Base-by-base conservation (phyloP, 2,797 vertebrate species). In the Clarias laeviceps region DNA sequence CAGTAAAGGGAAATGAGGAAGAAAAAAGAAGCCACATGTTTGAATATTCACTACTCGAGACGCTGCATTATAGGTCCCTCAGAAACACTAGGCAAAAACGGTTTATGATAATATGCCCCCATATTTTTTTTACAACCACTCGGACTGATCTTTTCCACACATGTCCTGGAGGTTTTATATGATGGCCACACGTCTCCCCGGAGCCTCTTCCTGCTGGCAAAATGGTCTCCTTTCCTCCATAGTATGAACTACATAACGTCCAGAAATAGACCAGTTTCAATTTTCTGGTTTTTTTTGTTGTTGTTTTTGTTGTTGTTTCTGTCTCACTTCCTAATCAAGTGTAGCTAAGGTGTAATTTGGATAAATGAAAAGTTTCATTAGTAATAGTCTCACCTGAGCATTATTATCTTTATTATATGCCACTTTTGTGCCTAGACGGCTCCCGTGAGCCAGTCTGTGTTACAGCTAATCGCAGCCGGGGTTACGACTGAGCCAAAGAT, bases 141-240 rank as follows among this genome's bases (percentile, higher is more conserved):
- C 88, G 78, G 88, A 89, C 87, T 93, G 90, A 94, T 94, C 88
- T 86, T 87, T 94, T 93, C 82, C 90, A 92, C 91, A 93, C 90
- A 93, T 91, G 93, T 92, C 88, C 59, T 78, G 79, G 87, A 82
- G 87, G 88, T 91, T 87, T 93, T 90, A 91, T 88, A 90, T 89
- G 70, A 82, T 83, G 82, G 77, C 82, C 87, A 85, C 80, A 85
- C 80, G 69, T 87, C 89, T 89, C 84, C 17, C 5, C 77, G 83
- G 91, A 89, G 82, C 83, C 45, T 84, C 85, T 87, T 88, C 86
- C 81, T 89, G 34, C 50, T 85, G 86, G 85, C 89, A 87, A 76
- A 81, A 66, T 59, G 85, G 54, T 59, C 54, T 37, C 14, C 20
- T 34, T 85, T 86, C 64, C 86, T 89, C 86, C 82, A 82, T 59